Conservation (phyloP, 2,113 vertebrate genomes). For the Brachirus orientalis region DNA sequence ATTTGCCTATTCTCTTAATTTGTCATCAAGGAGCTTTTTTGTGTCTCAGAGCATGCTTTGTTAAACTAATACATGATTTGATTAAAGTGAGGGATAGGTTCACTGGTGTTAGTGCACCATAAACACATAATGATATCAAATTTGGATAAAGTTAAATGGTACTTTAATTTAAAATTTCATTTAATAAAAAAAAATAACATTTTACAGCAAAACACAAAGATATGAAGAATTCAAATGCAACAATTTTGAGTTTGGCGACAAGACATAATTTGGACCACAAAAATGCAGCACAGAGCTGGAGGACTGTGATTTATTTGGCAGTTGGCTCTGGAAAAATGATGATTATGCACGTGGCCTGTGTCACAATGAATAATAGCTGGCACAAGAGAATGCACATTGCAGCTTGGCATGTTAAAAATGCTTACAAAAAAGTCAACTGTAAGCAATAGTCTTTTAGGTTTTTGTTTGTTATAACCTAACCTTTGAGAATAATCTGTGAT, state of each 20-base stretch:
- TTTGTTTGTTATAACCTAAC: too few relatives aligned
- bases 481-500: too few relatives aligned
- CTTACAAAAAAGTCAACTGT: too few relatives aligned
- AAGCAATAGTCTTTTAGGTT: too few relatives aligned
- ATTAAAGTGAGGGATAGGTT: too few relatives aligned
- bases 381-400: constrained; percentile 14
- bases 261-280: constrained; percentile 39
- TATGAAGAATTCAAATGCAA: too few relatives aligned
- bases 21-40: background rate
- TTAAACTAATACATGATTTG: too few relatives aligned
- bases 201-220: constrained; percentile 30
- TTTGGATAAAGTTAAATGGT: too few relatives aligned
- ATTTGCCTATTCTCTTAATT: background rate
- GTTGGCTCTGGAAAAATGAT: background rate
- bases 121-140: too few relatives aligned
- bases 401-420: background rate
- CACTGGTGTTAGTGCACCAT: too few relatives aligned
- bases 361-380: constrained; percentile 34
- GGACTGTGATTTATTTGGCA: background rate
- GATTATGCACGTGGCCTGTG: background rate
- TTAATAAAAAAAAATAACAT: background rate
- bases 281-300: constrained; percentile 9
- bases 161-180: too few relatives aligned
- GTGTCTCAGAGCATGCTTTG: background rate
- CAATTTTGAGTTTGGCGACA: constrained; percentile 35